Evolutionary conservation across 2,797 vertebrate genomes (phyloP), one percentile per base, ranked within the genome.

Genomic region (Columba guinea): DNA sequence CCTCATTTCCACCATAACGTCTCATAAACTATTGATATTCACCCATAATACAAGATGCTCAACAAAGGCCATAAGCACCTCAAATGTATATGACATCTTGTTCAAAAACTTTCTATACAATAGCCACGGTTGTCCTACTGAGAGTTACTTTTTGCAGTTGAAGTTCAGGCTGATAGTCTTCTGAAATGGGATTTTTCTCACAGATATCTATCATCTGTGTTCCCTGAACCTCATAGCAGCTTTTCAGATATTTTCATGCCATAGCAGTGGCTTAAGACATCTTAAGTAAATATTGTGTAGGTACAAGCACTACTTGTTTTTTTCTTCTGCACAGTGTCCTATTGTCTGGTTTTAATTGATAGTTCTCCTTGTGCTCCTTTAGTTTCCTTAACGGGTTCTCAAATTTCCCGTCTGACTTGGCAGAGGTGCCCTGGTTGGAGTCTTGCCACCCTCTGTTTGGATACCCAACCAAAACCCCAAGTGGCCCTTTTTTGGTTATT

Each of bases 331-430:
- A 68, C 68, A 51, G 81, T 41, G 26, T 77, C 41, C 49, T 82
- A 44, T 84, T 88, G 84, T 84, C 63, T 89, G 80, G 8, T 65
- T 90, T 80, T 48, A 84, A 82, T 93, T 59, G 93, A 76, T 39
- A 59, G 62, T 21, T 89, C 82, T 24, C 34, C 52, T 68, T 5
- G 2, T 77, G 59, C 34, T 82, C 68, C 58, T 88, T 79, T 27
- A 63, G 4, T 41, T 95, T 88, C 74, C 87, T 94, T 78, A 83
- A 4, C 3, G 5, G n/a, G 37, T 64, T 94, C 87, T 95, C 70
- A 93, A 1, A 69, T 93, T 95, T 95, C 85, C 83, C 5, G 1
- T 79, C 79, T 58, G 60, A 37, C 59, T 94, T 84, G 70, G 60
- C 74, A 90, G 37, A 37, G n/a, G 4, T 94, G 75, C 69, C 77